Evolutionary conservation across 2,113 vertebrate species (phyloP).

Genomic region (Cyanoramphus novaezelandiae): DNA sequence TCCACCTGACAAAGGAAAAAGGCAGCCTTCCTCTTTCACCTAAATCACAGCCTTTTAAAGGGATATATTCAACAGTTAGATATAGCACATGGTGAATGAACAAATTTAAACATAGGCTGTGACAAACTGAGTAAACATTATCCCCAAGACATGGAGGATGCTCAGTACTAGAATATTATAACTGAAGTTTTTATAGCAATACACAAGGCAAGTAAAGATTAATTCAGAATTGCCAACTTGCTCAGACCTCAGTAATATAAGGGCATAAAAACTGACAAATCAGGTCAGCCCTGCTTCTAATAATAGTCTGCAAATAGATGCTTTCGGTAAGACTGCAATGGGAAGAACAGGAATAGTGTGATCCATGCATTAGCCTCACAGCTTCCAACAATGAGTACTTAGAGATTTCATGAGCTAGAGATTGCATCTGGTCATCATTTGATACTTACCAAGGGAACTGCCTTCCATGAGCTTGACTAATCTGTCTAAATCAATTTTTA

Average conservation of each 20-base stretch:
- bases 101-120: not conserved
- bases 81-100: not conserved
- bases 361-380: not conserved
- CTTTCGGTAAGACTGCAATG: not conserved
- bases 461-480: not conserved
- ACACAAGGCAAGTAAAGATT: not conserved
- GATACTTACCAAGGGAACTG: not conserved
- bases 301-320: not conserved
- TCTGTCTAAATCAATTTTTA: not conserved
- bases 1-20: not conserved
- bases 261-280: not conserved
- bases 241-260: not conserved
- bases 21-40: not conserved
- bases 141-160: not conserved
- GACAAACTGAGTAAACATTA: not conserved
- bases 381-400: not conserved
- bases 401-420: not conserved
- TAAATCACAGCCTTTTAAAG: not conserved
- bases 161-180: not conserved
- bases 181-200: not conserved
- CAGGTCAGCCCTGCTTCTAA: not conserved
- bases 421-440: not conserved
- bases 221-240: not conserved
- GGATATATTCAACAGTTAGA: not conserved
- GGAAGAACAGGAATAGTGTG: not conserved